Conservation (phyloP, 2,888 invertebrate genomes). For the Marronus borbonicus region DNA sequence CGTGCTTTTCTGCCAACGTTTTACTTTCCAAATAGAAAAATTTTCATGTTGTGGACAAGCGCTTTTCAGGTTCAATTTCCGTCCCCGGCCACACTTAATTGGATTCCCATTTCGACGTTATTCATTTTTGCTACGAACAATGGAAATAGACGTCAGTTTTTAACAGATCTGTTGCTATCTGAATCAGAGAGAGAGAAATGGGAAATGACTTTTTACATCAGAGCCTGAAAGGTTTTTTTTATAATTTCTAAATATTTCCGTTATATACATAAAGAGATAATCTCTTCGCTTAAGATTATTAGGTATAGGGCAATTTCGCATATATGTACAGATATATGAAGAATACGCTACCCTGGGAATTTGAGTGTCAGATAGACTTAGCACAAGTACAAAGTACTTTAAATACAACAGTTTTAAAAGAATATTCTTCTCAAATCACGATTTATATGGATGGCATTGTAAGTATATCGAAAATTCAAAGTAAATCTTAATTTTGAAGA, state of each 20-base stretch:
- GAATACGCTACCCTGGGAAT: too few relatives aligned
- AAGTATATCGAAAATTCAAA: too few relatives aligned
- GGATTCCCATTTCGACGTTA: conserved; percentile 1
- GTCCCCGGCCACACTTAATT: conserved; percentile 5
- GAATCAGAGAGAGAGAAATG: neutral
- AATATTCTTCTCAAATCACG: too few relatives aligned
- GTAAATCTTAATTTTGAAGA: too few relatives aligned
- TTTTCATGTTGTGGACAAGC: neutral
- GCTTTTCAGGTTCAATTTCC: neutral
- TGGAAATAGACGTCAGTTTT: neutral
- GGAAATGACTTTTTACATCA: neutral
- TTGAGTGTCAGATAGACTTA: too few relatives aligned
- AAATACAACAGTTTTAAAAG: too few relatives aligned
- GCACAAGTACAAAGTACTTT: too few relatives aligned
- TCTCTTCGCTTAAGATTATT: neutral
- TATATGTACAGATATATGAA: too few relatives aligned
- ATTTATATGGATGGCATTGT: too few relatives aligned
- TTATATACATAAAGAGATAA: neutral
- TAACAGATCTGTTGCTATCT: neutral
- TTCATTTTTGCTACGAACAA: conserved; percentile 18
- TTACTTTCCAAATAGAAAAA: conserved; percentile 3
- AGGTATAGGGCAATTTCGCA: too few relatives aligned
- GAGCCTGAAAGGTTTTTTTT: neutral
- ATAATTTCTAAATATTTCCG: neutral
- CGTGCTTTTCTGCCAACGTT: neutral